Evolutionary conservation across 1,140 invertebrate species (phyloP).

Genomic region (Hyles vespertilio): DNA sequence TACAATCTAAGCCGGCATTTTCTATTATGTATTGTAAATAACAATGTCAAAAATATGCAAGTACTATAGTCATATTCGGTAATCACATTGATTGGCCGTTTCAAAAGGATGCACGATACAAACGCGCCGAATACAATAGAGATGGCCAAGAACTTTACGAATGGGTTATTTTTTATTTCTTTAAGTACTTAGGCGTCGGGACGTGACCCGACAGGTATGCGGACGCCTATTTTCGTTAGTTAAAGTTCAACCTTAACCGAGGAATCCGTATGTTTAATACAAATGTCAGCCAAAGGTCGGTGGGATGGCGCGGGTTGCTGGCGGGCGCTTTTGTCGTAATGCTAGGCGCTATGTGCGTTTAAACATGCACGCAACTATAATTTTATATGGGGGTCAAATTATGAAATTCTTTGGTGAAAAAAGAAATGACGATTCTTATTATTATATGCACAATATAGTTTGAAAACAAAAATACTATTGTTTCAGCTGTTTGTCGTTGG

Average conservation of each 20-base stretch:
- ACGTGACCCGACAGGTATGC: constrained; percentile 42
- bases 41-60: background rate
- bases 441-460: too few species aligned
- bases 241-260: constrained; percentile 51
- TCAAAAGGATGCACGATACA: background rate
- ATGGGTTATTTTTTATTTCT: constrained; percentile 6
- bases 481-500: too few species aligned
- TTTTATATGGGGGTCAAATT: background rate
- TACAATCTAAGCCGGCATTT: too few species aligned
- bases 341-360: background rate
- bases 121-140: too few species aligned
- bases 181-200: constrained; percentile 14
- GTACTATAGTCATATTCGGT: background rate
- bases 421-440: too few species aligned
- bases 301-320: constrained; percentile 20
- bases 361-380: constrained; percentile 1
- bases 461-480: too few species aligned
- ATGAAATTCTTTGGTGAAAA: too few species aligned
- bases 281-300: constrained; percentile 59
- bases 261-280: constrained; percentile 39
- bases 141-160: constrained; percentile 35
- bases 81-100: background rate
- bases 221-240: constrained; percentile 39
- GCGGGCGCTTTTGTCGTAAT: constrained; percentile 31
- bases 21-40: too few species aligned